phyloP scores from a whole-genome alignment of 2,888 invertebrate genomes.

The Psococerastis gibbosa region DNA sequence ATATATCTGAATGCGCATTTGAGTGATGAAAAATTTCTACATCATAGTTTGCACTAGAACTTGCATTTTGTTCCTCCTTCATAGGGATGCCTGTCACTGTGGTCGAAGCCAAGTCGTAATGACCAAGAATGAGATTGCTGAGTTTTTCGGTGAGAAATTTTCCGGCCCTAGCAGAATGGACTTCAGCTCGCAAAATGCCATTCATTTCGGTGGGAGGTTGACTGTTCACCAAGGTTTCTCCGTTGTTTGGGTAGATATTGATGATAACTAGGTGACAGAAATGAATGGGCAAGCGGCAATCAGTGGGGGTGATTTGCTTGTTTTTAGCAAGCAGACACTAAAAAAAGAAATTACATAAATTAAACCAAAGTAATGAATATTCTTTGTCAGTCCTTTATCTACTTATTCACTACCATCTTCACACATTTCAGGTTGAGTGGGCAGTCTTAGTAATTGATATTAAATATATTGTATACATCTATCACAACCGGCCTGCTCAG shows the following conservation, averaged over 20 bases:
- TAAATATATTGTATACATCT: too few relatives aligned
- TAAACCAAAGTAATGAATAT: too few relatives aligned
- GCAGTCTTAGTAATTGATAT: too few relatives aligned
- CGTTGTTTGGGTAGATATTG: constrained; percentile 66
- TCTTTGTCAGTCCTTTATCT: too few relatives aligned
- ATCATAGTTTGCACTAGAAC: constrained; percentile 95
- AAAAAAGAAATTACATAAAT: constrained; percentile 3
- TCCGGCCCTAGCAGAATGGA: constrained; percentile 60
- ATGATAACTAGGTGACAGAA: constrained; percentile 81
- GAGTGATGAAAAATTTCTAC: constrained; percentile 89
- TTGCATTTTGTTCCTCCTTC: constrained; percentile 98
- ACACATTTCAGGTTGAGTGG: too few relatives aligned
- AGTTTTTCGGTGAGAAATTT: constrained; percentile 47
- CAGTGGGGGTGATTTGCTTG: background rate
- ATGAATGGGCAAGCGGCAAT: constrained; percentile 49
- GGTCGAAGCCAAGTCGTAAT: constrained; percentile 84
- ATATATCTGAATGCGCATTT: constrained; percentile 64
- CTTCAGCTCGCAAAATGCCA: constrained; percentile 49
- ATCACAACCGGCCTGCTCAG: too few relatives aligned
- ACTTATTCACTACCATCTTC: too few relatives aligned
- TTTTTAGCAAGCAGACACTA: background rate
- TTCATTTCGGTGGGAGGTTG: constrained; percentile 47
- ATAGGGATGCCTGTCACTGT: constrained; percentile 98
- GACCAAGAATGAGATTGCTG: constrained; percentile 56
- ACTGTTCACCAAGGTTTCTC: constrained; percentile 38